Base-by-base conservation (phyloP, 2,888 invertebrate species). In the Agrotis clavis region DNA sequence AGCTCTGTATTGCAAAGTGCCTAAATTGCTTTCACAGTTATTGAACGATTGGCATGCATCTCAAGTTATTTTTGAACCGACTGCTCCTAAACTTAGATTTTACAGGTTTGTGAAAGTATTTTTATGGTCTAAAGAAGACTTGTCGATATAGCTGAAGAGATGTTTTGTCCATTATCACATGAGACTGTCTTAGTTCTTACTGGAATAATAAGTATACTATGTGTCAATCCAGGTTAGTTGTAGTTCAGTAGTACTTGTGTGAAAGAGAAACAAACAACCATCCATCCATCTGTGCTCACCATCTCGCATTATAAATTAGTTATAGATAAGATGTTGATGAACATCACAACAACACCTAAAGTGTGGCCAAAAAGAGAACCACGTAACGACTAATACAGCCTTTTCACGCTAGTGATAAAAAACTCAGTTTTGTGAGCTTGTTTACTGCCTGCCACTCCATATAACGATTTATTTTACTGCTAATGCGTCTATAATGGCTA, bases 401-500 rank as follows among this genome's bases (percentile, higher is more conserved):
- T 57, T 81, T 67, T 50, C 16, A 57, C 25, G 4, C 41, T 19
- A 61, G 70, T 61, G 35, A 53, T 71, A 77, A 77, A 66, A 68
- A 77, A 48, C 64, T 3, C 9, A 21, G 35, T 56, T 76, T 67
- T 65, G 64, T 54, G 63, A 30, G 25, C 53, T 35, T 62, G 64
- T 61, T 81, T 71, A 79, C 41, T 25, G 21, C 68, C 18, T 62
- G 25, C 47, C 41, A 67, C 35, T 63, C n/a, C 57, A 67, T 61
- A 64, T 18, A 56, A 51, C 54, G 67, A 35, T 71, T 71, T 14
- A 25, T 69, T 81, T 81, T 81, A 81, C 68, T 19, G 57, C 65
- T 56, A 41, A 63, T 59, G 13, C 47, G 21, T 62, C 51, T 66
- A 21, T 66, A 69, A 69, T 41, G 47, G 50, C 35, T 67, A 51